A percentile compares a stretch with the other conserved stretches of the same genome.
These are phyloP conservation scores for Cairina moschata DNA, from an alignment of 2,113 vertebrate genomes.

Conservation along the genomic window DNA sequence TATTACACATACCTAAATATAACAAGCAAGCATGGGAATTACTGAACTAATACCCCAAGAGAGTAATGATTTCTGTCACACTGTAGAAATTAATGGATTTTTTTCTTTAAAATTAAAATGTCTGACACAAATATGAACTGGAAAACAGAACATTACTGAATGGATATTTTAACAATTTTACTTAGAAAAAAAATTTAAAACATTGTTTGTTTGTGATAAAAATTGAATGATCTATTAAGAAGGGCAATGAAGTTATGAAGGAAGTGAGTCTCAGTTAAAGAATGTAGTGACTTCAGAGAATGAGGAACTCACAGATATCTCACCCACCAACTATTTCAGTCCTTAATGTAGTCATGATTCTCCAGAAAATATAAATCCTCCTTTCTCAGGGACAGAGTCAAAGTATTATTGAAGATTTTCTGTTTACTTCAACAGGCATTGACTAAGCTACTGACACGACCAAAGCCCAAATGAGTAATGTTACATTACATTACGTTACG, in stretches of 20 bases:
- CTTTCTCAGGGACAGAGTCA: neutral
- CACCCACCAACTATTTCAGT: neutral
- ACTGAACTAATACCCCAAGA: neutral
- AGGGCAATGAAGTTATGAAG: neutral
- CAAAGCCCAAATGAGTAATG: neutral
- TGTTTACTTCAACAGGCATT: neutral
- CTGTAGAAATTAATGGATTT: neutral
- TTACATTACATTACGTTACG: too few relatives aligned
- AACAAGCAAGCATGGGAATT: neutral
- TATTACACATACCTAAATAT: neutral
- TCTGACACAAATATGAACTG: neutral
- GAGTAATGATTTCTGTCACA: neutral
- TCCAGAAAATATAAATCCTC: neutral
- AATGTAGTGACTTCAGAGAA: neutral
- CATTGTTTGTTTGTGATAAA: neutral
- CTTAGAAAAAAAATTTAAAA: neutral
- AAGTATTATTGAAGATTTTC: neutral
- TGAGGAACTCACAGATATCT: neutral
- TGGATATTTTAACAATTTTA: neutral
- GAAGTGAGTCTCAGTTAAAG: slow-evolving; percentile 3
- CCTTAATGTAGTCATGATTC: neutral
- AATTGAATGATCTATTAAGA: neutral
- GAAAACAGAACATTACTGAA: neutral
- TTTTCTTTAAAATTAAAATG: neutral
- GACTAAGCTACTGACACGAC: neutral